These are phyloP conservation scores for Lineus longissimus DNA, from an alignment of 1,140 invertebrate species.

Conservation along the genomic window DNA sequence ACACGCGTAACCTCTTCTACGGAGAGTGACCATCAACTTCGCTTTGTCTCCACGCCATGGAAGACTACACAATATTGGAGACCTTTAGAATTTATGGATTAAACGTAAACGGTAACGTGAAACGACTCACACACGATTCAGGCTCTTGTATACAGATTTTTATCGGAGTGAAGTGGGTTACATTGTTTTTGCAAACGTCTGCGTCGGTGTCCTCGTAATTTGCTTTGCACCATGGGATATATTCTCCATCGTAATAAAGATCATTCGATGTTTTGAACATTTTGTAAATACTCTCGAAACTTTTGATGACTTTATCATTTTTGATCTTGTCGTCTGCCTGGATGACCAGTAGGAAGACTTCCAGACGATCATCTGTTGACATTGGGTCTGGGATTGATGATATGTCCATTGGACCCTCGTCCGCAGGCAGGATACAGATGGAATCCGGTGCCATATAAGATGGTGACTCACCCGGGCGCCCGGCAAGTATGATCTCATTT, in stretches of 20 bases:
- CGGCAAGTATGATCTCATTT: constrained; percentile 2
- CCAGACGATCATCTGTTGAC: not conserved
- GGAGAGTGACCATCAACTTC: too few relatives aligned
- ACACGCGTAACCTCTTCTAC: too few relatives aligned
- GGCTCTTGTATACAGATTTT: too few relatives aligned
- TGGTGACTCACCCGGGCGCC: not conserved
- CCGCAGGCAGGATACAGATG: not conserved
- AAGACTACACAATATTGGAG: too few relatives aligned
- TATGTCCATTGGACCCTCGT: not conserved
- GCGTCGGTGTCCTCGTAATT: not conserved
- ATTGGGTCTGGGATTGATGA: not conserved
- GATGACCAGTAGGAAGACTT: not conserved
- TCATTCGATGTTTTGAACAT: not conserved
- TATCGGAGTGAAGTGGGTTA: too few relatives aligned
- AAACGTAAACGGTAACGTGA: too few relatives aligned
- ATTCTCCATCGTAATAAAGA: not conserved
- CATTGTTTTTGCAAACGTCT: not conserved
- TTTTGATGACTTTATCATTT: not conserved
- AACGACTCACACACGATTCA: too few relatives aligned
- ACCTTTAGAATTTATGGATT: too few relatives aligned
- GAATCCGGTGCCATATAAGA: constrained; percentile 2
- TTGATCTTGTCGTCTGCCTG: constrained; percentile 3
- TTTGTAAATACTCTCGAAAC: constrained; percentile 4
- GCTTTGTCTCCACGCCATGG: too few relatives aligned
- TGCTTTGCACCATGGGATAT: not conserved